Evolutionary conservation across 1,140 invertebrate genomes (phyloP).

Genomic region (Brachionus angularis): DNA sequence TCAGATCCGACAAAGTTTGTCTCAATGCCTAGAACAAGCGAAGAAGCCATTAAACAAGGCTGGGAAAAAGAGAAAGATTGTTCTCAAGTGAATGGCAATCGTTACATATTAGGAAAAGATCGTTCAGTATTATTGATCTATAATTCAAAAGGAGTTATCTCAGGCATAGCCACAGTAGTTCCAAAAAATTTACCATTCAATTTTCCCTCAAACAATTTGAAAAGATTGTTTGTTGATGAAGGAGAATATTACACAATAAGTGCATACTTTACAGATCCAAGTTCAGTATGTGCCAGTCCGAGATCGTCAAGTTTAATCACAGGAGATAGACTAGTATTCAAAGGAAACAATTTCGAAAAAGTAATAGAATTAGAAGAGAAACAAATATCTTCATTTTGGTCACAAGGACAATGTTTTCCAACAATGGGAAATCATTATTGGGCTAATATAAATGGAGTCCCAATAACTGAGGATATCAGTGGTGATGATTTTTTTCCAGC

Average conservation of each 20-base stretch:
- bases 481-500: conserved; percentile 50
- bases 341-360: conserved; percentile 45
- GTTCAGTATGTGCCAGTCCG: not conserved
- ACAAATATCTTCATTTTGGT: conserved; percentile 49
- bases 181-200: conserved; percentile 35
- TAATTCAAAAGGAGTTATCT: conserved; percentile 53
- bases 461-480: conserved; percentile 46
- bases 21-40: not conserved
- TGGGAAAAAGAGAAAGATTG: not conserved
- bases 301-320: not conserved
- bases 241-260: conserved; percentile 33
- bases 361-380: conserved; percentile 48
- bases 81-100: conserved; percentile 46
- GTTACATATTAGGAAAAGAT: conserved; percentile 51
- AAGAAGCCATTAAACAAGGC: not conserved
- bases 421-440: conserved; percentile 54
- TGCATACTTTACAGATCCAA: conserved; percentile 44
- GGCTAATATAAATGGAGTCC: conserved; percentile 46
- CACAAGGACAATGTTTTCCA: conserved; percentile 51
- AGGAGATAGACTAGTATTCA: conserved; percentile 37
- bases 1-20: not conserved
- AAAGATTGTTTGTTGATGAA: conserved; percentile 40
- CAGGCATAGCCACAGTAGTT: conserved; percentile 47
- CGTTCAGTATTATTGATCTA: conserved; percentile 50
- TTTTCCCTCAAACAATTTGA: conserved; percentile 37